phyloP scores from a whole-genome alignment of 2,888 invertebrate species.

The Stenichneumon culpator region DNA sequence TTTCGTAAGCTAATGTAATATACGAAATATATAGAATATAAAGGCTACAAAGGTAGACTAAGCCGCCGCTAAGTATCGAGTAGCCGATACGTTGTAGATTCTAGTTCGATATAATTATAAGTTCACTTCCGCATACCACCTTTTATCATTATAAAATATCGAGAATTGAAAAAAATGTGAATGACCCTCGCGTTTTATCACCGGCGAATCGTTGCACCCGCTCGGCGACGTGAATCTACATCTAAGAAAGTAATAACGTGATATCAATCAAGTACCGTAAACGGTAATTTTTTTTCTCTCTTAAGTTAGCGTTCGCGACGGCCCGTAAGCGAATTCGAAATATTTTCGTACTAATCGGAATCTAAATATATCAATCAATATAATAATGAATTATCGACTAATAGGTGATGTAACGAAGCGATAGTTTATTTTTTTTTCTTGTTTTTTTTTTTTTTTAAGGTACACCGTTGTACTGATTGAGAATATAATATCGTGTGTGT shows the following conservation, averaged over 20 bases:
- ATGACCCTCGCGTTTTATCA: constrained; percentile 71
- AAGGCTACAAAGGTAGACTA: constrained; percentile 78
- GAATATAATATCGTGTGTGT: constrained; percentile 24
- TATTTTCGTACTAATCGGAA: constrained; percentile 32
- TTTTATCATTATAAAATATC: constrained; percentile 76
- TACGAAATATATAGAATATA: constrained; percentile 80
- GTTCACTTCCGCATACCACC: constrained; percentile 39
- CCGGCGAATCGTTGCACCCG: constrained; percentile 1
- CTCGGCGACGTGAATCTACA: not conserved
- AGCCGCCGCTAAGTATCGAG: constrained; percentile 74
- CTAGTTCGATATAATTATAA: constrained; percentile 36
- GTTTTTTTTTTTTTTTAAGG: constrained; percentile 45
- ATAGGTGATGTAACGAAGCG: constrained; percentile 60
- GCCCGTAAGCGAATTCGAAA: constrained; percentile 47
- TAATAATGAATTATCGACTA: constrained; percentile 42
- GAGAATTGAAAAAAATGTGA: constrained; percentile 72
- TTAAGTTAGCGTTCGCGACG: constrained; percentile 41
- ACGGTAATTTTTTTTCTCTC: constrained; percentile 29
- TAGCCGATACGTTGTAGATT: constrained; percentile 67
- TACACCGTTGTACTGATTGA: constrained; percentile 62
- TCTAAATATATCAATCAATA: constrained; percentile 46
- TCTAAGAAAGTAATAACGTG: constrained; percentile 42
- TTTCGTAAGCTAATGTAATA: constrained; percentile 76
- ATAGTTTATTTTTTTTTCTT: constrained; percentile 39
- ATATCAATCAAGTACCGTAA: constrained; percentile 35